phyloP scores from a whole-genome alignment of 2,888 invertebrate species.

The Pantelozetes paolii region DNA sequence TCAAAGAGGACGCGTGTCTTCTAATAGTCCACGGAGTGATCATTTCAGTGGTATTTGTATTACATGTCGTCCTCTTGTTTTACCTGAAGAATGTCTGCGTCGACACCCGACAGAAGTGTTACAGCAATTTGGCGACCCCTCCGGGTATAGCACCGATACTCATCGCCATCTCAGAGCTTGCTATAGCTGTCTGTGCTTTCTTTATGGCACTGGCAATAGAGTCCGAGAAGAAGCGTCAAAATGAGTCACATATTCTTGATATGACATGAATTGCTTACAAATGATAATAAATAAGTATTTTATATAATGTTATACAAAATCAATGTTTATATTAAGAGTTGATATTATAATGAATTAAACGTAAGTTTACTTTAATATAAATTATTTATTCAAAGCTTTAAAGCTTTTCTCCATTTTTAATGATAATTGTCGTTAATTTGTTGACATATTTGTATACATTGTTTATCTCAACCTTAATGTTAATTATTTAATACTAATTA shows the following conservation, averaged over 20 bases:
- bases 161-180: conserved; percentile 38
- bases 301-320: no score
- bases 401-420: no score
- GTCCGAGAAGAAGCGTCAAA: conserved; percentile 54
- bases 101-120: conserved; percentile 5
- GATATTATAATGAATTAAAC: no score
- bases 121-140: conserved; percentile 38
- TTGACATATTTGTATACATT: no score
- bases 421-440: no score
- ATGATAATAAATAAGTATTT: no score
- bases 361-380: no score
- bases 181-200: conserved; percentile 38
- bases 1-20: conserved; percentile 39
- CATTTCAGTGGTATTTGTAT: conserved; percentile 30
- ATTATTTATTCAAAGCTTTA: no score
- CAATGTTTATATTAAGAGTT: no score
- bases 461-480: no score
- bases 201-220: conserved; percentile 40
- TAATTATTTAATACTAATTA: no score
- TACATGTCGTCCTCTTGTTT: conserved; percentile 33
- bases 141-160: conserved; percentile 39
- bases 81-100: conserved; percentile 38
- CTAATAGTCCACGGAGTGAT: conserved; percentile 35
- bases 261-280: conserved; percentile 2
- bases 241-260: background rate